Evolutionary conservation across 30 jellyfish, hydroid and myxozoan species (phyloP).

Genomic region (Sanderia malayensis): DNA sequence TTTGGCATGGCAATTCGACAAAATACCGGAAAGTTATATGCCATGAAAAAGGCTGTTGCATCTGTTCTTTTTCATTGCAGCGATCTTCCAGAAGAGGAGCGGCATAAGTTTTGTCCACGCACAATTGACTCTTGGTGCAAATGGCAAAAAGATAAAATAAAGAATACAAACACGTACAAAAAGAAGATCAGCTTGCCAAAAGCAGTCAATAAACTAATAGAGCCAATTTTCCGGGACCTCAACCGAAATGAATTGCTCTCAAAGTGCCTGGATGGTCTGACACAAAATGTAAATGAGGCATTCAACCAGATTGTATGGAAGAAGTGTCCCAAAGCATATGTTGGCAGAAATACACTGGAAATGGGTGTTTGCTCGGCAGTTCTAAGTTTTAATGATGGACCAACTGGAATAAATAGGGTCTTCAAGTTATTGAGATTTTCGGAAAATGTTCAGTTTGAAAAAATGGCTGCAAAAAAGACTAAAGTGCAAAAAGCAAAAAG

Average conservation of each 20-base stretch:
- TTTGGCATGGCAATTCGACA: slow-evolving; percentile 74
- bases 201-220: too few relatives aligned
- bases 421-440: too few relatives aligned
- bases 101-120: too few relatives aligned
- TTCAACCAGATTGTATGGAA: too few relatives aligned
- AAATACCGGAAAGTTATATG: slow-evolving; percentile 41
- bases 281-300: slow-evolving; percentile 60
- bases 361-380: slow-evolving; percentile 51
- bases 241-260: too few relatives aligned
- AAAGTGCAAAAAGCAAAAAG: not conserved
- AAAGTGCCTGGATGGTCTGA: slow-evolving; percentile 48
- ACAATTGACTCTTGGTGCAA: slow-evolving; percentile 56
- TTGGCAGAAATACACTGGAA: slow-evolving; percentile 35
- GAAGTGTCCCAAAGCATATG: slow-evolving; percentile 38
- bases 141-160: slow-evolving; percentile 41
- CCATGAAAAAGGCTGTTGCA: slow-evolving; percentile 68
- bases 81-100: too few relatives aligned
- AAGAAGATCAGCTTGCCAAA: too few relatives aligned
- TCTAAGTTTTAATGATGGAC: too few relatives aligned
- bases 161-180: too few relatives aligned
- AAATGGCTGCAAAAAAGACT: too few relatives aligned
- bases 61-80: slow-evolving; percentile 58
- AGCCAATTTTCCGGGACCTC: slow-evolving; percentile 35
- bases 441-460: too few relatives aligned
- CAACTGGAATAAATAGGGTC: too few relatives aligned